Percentiles rank a stretch among this genome's conserved stretches.
Evolutionary conservation across 1,140 invertebrate species (phyloP).

Genomic region (Mesaphorura yosii): DNA sequence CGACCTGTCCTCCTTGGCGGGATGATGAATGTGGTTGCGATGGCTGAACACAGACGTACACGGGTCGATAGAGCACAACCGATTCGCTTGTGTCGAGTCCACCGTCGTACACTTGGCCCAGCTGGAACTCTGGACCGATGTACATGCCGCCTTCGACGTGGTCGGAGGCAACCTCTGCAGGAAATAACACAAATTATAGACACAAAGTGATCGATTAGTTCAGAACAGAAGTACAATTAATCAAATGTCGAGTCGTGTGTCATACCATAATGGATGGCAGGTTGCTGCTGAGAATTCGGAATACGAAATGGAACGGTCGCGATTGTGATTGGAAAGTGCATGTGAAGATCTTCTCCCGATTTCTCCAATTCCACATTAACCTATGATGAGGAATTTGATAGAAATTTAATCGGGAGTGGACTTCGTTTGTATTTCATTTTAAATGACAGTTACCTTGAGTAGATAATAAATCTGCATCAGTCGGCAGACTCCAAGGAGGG

Average conservation of each 20-base stretch:
- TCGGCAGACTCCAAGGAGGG: constrained; percentile 58
- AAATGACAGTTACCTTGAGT: constrained; percentile 48
- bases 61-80: constrained; percentile 53
- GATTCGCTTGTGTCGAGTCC: constrained; percentile 39
- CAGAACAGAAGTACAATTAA: too few relatives aligned
- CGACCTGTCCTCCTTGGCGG: too few relatives aligned
- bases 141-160: constrained; percentile 70
- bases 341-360: constrained; percentile 58
- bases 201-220: background rate
- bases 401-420: background rate
- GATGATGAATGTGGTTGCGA: too few relatives aligned
- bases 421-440: background rate
- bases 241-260: too few relatives aligned
- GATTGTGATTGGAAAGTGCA: constrained; percentile 70
- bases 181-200: constrained; percentile 3
- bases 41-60: constrained; percentile 49
- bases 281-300: constrained; percentile 54
- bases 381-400: constrained; percentile 37
- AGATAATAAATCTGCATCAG: constrained; percentile 69
- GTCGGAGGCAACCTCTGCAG: constrained; percentile 51
- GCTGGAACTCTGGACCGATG: constrained; percentile 65
- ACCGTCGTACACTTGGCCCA: constrained; percentile 74
- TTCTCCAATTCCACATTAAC: constrained; percentile 58
- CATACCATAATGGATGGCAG: constrained; percentile 59
- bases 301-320: constrained; percentile 67